These are phyloP conservation scores for Temnothorax unifasciatus DNA, from an alignment of 2,888 invertebrate genomes.

Conservation along the genomic window DNA sequence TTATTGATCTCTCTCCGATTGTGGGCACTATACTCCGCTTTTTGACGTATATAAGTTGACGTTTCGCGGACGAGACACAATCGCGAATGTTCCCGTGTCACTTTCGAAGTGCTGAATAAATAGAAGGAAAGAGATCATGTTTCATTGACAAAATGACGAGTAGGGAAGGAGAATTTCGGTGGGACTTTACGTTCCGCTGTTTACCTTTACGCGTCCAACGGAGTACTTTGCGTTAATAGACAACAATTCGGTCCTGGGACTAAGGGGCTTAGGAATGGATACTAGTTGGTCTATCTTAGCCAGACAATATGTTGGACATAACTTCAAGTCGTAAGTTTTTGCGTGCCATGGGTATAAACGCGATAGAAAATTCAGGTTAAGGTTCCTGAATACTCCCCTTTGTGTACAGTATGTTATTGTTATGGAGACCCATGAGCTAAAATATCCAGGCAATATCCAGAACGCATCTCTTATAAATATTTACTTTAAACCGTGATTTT, in stretches of 20 bases:
- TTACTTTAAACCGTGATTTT: background rate
- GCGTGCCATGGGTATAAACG: background rate
- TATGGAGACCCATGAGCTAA: background rate
- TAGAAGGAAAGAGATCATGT: slow-evolving; percentile 23
- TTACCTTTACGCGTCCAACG: background rate
- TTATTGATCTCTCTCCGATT: slow-evolving; percentile 77
- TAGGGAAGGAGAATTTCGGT: slow-evolving; percentile 4
- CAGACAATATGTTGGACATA: slow-evolving; percentile 78
- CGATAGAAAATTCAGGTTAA: slow-evolving; percentile 55
- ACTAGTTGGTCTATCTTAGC: slow-evolving; percentile 72
- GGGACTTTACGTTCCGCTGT: slow-evolving; percentile 28
- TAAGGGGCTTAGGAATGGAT: slow-evolving; percentile 82
- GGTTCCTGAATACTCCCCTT: background rate
- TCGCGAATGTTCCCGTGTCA: background rate
- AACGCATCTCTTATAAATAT: background rate
- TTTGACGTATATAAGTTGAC: slow-evolving; percentile 64
- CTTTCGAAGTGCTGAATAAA: background rate
- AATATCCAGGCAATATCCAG: background rate
- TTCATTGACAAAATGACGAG: slow-evolving; percentile 51
- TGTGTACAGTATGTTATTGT: background rate
- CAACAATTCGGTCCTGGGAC: slow-evolving; percentile 54
- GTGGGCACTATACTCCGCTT: slow-evolving; percentile 18
- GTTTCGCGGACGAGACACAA: slow-evolving; percentile 30
- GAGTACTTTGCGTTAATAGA: slow-evolving; percentile 58
- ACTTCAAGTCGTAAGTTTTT: slow-evolving; percentile 80